Base-by-base conservation (phyloP, 2,113 vertebrate species). In the Nestor notabilis region DNA sequence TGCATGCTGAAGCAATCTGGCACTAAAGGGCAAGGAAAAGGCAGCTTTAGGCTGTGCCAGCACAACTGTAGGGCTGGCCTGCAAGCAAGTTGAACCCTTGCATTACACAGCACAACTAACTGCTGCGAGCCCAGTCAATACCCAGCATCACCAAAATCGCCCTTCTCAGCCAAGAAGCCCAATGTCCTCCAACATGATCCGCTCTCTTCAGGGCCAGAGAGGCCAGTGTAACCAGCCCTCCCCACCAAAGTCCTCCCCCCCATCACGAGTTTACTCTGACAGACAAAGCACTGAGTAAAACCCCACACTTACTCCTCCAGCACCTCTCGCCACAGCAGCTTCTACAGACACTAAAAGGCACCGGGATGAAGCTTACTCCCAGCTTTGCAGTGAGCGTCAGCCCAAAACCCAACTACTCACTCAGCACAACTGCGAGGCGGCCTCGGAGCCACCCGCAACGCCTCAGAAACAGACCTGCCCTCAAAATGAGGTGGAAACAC, bases 141-240 rank as follows among this genome's bases (percentile, higher is more conserved):
- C 4, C 11, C 33, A 60, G 3, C 28, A 50, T 10, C 17, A 44
- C 16, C 50, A 72, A 52, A 19, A 24, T 5, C 29, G 20, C 21
- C 12, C 37, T 56, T 43, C n/a, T 41, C 6, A 10, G 7, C 20
- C 37, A 66, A 61, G 52, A n/a, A n/a, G 24, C 33, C 37, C 19
- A 14, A 11, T 1, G 7, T 7, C 41, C 43, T 69, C 44, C 4
- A 0, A 17, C 23, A 11, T 0, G 1, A 37, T 23, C 31, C n/a
- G 15, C 5, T 20, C 41, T 23, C 27, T 15, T n/a, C 11, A 27
- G 2, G 3, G 10, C 12, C 13, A 11, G 17, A 29, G 14, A 17
- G 3, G 18, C 4, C 56, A 27, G 37, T 18, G 44, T 35, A 49
- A 56, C 7, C 58, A 27, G 17, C 13, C n/a, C 58, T 47, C 29